Percentiles rank a stretch among this genome's conserved stretches.
Evolutionary conservation across 2,797 vertebrate species (phyloP).

Genomic region (Bryconaethiops microstoma): DNA sequence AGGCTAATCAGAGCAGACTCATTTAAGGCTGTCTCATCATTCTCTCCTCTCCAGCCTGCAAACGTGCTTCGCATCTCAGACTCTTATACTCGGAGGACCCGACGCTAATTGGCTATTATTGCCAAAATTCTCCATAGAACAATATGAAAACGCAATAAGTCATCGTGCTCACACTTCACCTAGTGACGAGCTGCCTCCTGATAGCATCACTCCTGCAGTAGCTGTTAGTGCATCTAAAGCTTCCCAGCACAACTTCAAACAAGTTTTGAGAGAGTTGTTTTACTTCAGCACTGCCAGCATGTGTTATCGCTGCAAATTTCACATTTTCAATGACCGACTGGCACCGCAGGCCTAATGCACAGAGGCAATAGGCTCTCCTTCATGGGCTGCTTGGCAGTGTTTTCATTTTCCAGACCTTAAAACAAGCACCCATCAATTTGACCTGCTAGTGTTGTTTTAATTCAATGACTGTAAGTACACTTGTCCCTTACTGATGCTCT

Average conservation of each 20-base stretch:
- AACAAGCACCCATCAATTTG: background rate
- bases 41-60: constrained; percentile 34
- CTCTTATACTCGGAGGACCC: constrained; percentile 8
- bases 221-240: constrained; percentile 56
- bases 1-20: constrained; percentile 27
- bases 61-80: constrained; percentile 25
- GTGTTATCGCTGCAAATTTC: background rate
- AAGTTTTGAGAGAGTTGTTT: background rate
- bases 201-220: constrained; percentile 58
- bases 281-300: background rate
- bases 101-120: constrained; percentile 46
- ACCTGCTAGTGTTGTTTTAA: background rate
- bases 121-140: constrained; percentile 44
- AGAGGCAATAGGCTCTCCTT: background rate
- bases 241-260: background rate
- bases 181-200: constrained; percentile 46
- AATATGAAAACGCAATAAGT: constrained; percentile 45
- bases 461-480: background rate
- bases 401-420: background rate
- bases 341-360: background rate
- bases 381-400: background rate
- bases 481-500: background rate
- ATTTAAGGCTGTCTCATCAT: constrained; percentile 20
- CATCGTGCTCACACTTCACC: constrained; percentile 18
- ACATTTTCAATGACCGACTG: background rate